phyloP scores from a whole-genome alignment of 1,140 invertebrate species.

The Scaptomyza pallida region DNA sequence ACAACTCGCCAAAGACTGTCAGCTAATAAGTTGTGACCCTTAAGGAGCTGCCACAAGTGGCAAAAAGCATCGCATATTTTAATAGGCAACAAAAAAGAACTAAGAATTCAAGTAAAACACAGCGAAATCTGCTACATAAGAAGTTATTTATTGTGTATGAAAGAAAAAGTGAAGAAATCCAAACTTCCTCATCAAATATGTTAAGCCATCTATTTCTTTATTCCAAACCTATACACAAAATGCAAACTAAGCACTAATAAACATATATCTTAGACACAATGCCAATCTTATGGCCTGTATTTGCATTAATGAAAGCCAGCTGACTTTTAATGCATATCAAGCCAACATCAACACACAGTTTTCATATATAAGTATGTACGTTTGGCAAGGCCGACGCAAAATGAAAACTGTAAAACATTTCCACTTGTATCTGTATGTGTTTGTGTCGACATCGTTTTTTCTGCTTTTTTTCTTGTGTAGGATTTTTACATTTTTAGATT shows the following conservation, averaged over 20 bases:
- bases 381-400: conserved; percentile 41
- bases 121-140: no score
- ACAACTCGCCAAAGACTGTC: conserved; percentile 22
- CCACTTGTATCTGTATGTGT: conserved; percentile 46
- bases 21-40: conserved; percentile 32
- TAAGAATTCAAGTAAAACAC: no score
- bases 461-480: conserved; percentile 26
- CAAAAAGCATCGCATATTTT: not conserved
- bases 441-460: conserved; percentile 4
- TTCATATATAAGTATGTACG: not conserved
- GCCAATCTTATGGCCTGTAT: conserved; percentile 15
- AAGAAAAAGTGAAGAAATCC: not conserved
- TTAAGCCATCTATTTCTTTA: not conserved
- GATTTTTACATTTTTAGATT: conserved; percentile 78
- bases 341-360: no score
- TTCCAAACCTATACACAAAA: not conserved
- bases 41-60: not conserved
- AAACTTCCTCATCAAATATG: not conserved
- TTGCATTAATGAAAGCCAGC: conserved; percentile 9
- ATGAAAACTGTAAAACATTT: conserved; percentile 45
- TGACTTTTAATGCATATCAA: conserved; percentile 28
- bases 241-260: not conserved
- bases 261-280: conserved; percentile 8
- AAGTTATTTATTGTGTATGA: no score
- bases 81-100: no score